phyloP scores from a whole-genome alignment of 2,113 vertebrate genomes.

The Neolamprologus longior region DNA sequence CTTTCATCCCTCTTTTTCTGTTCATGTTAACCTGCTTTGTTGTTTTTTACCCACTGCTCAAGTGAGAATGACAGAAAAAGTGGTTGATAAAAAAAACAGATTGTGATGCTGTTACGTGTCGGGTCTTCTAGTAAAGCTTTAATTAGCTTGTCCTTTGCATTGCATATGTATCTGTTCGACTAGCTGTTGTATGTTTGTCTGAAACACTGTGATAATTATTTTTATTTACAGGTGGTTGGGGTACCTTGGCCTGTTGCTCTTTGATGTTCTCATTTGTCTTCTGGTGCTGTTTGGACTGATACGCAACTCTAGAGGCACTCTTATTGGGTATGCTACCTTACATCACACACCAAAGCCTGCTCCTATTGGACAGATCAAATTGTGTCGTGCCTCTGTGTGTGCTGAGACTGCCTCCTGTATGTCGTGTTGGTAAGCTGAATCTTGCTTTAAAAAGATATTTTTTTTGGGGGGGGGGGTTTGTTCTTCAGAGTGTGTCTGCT shows the following conservation, averaged over 20 bases:
- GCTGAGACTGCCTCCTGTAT: not conserved
- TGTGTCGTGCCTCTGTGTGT: not conserved
- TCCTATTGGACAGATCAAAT: not conserved
- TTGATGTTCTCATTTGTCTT: constrained; percentile 87
- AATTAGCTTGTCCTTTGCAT: not conserved
- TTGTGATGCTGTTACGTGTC: not conserved
- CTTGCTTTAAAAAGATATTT: not conserved
- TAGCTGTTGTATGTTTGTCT: not conserved
- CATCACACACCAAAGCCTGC: not conserved
- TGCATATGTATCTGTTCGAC: not conserved
- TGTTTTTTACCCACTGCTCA: not conserved
- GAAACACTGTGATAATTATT: not conserved
- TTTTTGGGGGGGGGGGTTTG: not conserved
- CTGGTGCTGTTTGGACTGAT: constrained; percentile 92
- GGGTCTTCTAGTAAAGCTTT: not conserved
- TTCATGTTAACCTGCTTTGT: not conserved
- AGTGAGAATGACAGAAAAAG: not conserved
- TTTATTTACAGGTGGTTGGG: constrained; percentile 81
- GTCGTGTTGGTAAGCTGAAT: not conserved
- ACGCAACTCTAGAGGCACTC: constrained; percentile 88
- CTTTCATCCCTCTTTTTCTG: not conserved
- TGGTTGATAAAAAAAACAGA: not conserved
- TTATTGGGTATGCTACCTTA: constrained; percentile 75
- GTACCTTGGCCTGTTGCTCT: constrained; percentile 84
- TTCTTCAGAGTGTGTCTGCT: constrained; percentile 84